Base-by-base conservation (phyloP, 2,113 vertebrate genomes). In the Larimichthys polyactis region DNA sequence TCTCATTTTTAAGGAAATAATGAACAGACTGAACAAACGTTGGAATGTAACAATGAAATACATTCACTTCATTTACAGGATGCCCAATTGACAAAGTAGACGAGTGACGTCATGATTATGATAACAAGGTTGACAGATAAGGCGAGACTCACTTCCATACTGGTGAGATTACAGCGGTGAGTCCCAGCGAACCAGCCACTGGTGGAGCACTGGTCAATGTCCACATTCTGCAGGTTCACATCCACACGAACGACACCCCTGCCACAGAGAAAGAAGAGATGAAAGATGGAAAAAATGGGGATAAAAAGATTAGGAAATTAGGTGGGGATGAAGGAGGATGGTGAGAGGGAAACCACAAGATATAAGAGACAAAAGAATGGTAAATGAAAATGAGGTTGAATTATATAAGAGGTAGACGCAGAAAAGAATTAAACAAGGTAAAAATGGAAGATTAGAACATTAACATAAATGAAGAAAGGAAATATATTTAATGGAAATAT, bases 141-240 rank as follows among this genome's bases (percentile, higher is more conserved):
- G 8, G 36, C 8, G 36, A 46, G 36, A 88, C 96, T 44, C 95
- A 99, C 98, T 94, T 99, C 97, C 48, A 97, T 99, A 69, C 95
- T 98, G 93, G 98, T 99, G 87, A 97, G 94, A 86, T 98, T 97
- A 93, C 98, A 99, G 89, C 95, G 96, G 84, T 99, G 98, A 0
- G 98, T 99, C 90, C 97, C 97, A 14, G 97, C 96, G 87, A 99
- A 99, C 98, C 98, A 99, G 78, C 98, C 97, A 66, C 96, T 97
- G 70, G 86, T 97, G 6, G 98, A 97, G 79, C 98, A 99, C 81
- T 99, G 98, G 94, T 99, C 97, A 82, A 99, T 99, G 93, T 99
- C 98, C 93, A 98, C 96, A 72, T 97, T 97, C 95, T 99, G 98
- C 81, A 99, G 95, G 90, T 97, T 98, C 83, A 99, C 96, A 75